Percentiles rank a stretch among this genome's conserved stretches.
phyloP scores from a whole-genome alignment of 2,797 vertebrate genomes.

The Mus caroli region DNA sequence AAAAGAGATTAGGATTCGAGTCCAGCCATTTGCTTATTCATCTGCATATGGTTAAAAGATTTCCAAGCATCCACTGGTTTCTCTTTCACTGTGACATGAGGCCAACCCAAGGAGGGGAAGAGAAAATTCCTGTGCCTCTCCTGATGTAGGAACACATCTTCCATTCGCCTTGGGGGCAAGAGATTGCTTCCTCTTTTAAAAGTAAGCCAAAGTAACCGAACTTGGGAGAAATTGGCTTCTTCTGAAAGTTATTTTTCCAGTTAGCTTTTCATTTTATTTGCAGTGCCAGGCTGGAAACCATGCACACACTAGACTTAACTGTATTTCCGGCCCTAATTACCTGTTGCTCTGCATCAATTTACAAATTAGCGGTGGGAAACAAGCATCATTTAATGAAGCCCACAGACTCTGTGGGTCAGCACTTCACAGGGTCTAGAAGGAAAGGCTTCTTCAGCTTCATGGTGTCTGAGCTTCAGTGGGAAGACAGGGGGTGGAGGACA shows the following conservation, averaged over 20 bases:
- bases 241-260: slow-evolving; percentile 1
- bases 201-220: slow-evolving; percentile 52
- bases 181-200: slow-evolving; percentile 60
- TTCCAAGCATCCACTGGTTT: slow-evolving; percentile 74
- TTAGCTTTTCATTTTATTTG: slow-evolving; percentile 9
- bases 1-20: slow-evolving; percentile 79
- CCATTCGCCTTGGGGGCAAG: slow-evolving; percentile 22
- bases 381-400: not conserved
- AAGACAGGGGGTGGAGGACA: not conserved
- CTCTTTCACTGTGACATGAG: slow-evolving; percentile 65
- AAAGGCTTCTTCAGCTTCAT: not conserved
- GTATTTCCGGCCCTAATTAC: not conserved
- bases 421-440: not conserved
- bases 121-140: slow-evolving; percentile 51
- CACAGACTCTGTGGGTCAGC: not conserved
- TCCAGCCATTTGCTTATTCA: slow-evolving; percentile 77
- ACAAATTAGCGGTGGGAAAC: slow-evolving; percentile 40
- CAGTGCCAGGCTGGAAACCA: not conserved
- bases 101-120: slow-evolving; percentile 58
- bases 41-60: slow-evolving; percentile 75
- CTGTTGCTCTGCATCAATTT: slow-evolving; percentile 42
- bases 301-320: not conserved
- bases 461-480: not conserved
- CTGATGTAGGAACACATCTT: slow-evolving; percentile 54
- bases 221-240: slow-evolving; percentile 5